These are phyloP conservation scores for Cirrhinus molitorella DNA, from an alignment of 2,797 vertebrate genomes.

Conservation along the genomic window DNA sequence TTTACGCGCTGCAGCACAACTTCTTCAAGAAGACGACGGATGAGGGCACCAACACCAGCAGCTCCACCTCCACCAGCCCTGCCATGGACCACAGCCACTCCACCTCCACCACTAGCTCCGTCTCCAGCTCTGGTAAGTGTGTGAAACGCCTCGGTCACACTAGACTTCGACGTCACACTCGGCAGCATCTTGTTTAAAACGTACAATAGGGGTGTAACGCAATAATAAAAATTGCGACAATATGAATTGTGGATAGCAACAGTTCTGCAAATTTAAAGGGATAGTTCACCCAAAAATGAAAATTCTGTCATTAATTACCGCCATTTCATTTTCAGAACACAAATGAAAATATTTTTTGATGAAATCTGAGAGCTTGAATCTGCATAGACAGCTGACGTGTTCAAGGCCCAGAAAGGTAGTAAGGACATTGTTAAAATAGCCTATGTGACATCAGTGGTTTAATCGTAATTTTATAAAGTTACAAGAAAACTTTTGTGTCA, in stretches of 20 bases:
- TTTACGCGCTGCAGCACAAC: slow-evolving; percentile 96
- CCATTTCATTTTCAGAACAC: too few species aligned
- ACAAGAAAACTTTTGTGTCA: too few species aligned
- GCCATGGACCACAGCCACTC: slow-evolving; percentile 96
- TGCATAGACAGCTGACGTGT: too few species aligned
- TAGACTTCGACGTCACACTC: not conserved
- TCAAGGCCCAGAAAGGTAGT: too few species aligned
- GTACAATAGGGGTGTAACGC: not conserved
- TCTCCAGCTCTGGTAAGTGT: slow-evolving; percentile 90
- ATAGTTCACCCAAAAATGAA: too few species aligned
- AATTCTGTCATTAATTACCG: too few species aligned
- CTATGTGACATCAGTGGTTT: too few species aligned
- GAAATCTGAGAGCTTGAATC: too few species aligned
- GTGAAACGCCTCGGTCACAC: not conserved
- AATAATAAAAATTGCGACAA: not conserved
- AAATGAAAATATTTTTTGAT: too few species aligned
- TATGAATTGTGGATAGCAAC: not conserved
- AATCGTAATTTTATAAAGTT: too few species aligned
- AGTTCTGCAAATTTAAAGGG: too few species aligned
- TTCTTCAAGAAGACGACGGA: slow-evolving; percentile 96
- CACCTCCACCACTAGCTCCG: slow-evolving; percentile 94
- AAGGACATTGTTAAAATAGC: too few species aligned
- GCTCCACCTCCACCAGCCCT: slow-evolving; percentile 93
- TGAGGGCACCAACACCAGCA: slow-evolving; percentile 96
- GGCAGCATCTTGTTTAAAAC: not conserved